Evolutionary conservation across 2,888 invertebrate species (phyloP), one percentile per base, ranked within the genome.

Genomic region (Sinelater perroti): DNA sequence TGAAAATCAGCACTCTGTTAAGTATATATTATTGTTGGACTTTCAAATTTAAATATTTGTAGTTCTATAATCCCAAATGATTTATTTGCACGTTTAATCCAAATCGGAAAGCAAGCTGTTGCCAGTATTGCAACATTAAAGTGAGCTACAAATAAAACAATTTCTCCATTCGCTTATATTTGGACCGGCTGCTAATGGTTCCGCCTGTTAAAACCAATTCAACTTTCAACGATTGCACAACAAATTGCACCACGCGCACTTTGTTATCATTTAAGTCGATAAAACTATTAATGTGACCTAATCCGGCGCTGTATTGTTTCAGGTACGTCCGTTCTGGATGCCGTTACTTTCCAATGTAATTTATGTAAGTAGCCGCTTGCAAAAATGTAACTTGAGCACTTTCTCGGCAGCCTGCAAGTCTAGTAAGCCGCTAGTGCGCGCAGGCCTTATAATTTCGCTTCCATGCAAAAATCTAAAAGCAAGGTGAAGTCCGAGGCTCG

Each of bases 271-370:
- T 44, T 44, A 30, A 30, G 16, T 30, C 28, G 28, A 30, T 30
- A 30, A 44, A 44, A 17, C 17, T 30, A 44, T 28, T 44, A 44
- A 44, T 44, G 44, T 44, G 44, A 44, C 44, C 44, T 44, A 44
- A 44, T 44, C 44, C 11, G 18, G 30, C 17, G 10, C 11, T 44
- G 44, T 44, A 44, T 44, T 44, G 44, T 44, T 44, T 18, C 44
- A 44, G 30, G 30, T 44, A 44, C 30, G 44, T 44, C 28, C 44
- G 30, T n/a, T 44, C 30, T 44, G 44, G 30, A 30, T 30, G 10
- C 17, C 44, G 24, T n/a, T n/a, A 44, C 44, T 44, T 44, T 44
- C 44, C 17, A 44, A 44, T 44, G 28, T 28, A 44, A 44, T 44
- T 44, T 44, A 44, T 44, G 44, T 44, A 44, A 44, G 44, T 26